phyloP scores from a whole-genome alignment of 2,113 vertebrate species.

The Corynorhinus townsendii region DNA sequence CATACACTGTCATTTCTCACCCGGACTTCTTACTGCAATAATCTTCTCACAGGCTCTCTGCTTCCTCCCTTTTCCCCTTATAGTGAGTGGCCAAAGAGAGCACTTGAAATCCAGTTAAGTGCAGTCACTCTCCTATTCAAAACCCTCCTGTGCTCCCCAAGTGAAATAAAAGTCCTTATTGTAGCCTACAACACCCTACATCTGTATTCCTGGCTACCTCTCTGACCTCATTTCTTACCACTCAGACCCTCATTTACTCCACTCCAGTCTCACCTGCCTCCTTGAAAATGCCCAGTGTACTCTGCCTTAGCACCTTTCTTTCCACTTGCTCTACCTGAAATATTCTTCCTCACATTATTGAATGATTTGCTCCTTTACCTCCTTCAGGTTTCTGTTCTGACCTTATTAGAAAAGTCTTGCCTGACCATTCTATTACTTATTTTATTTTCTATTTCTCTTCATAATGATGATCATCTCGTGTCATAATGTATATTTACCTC shows the following conservation, averaged over 20 bases:
- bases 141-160: background rate
- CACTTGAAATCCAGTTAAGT: background rate
- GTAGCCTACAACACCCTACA: background rate
- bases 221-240: background rate
- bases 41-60: background rate
- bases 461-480: background rate
- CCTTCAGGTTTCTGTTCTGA: constrained; percentile 39
- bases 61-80: background rate
- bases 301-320: background rate
- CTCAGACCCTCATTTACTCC: background rate
- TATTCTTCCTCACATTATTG: background rate
- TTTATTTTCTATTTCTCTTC: constrained; percentile 35
- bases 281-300: background rate
- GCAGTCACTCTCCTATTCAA: background rate
- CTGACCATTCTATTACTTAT: background rate
- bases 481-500: background rate
- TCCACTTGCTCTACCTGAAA: background rate
- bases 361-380: background rate
- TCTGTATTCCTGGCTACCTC: background rate
- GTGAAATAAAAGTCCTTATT: background rate
- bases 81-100: background rate
- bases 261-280: background rate
- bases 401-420: constrained; percentile 11
- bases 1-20: background rate
- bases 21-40: background rate